Percentiles rank a stretch among this genome's conserved stretches.
Evolutionary conservation across 2,797 vertebrate genomes (phyloP).

Genomic region (Coregonus sp.): DNA sequence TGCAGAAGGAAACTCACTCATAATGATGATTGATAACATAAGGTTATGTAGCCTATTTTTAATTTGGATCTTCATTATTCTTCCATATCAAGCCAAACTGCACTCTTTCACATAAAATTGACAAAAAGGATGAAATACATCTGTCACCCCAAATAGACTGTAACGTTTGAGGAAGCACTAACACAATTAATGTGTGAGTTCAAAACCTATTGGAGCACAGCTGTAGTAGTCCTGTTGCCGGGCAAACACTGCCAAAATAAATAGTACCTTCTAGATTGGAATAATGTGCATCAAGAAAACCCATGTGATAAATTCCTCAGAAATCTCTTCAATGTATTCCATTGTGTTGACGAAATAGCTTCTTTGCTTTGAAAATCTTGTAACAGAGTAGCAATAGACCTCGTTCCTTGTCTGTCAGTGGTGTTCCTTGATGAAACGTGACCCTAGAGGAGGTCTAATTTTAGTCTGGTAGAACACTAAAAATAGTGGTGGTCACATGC

Average conservation of each 20-base stretch:
- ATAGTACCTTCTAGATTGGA: background rate
- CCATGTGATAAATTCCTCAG: background rate
- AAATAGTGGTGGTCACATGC: constrained; percentile 54
- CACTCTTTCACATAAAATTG: background rate
- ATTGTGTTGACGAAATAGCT: background rate
- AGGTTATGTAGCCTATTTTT: background rate
- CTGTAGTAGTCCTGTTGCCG: background rate
- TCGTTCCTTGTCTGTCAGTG: constrained; percentile 26
- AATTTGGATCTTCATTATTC: too few relatives aligned
- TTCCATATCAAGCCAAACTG: too few relatives aligned
- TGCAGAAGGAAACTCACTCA: background rate
- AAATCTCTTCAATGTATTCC: background rate
- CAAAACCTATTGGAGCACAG: background rate
- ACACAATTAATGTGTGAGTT: too few relatives aligned
- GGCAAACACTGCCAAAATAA: background rate
- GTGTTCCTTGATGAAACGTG: constrained; percentile 54
- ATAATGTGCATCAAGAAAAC: background rate
- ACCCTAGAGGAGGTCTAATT: constrained; percentile 58
- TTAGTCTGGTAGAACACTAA: constrained; percentile 56
- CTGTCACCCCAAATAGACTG: background rate
- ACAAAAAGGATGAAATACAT: background rate
- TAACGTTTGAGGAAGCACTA: too few relatives aligned
- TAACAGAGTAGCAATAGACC: constrained; percentile 3
- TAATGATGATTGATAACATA: background rate
- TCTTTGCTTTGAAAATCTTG: constrained; percentile 12